phyloP scores from a whole-genome alignment of 23 tunicate genomes.

The Ascidia mentula region DNA sequence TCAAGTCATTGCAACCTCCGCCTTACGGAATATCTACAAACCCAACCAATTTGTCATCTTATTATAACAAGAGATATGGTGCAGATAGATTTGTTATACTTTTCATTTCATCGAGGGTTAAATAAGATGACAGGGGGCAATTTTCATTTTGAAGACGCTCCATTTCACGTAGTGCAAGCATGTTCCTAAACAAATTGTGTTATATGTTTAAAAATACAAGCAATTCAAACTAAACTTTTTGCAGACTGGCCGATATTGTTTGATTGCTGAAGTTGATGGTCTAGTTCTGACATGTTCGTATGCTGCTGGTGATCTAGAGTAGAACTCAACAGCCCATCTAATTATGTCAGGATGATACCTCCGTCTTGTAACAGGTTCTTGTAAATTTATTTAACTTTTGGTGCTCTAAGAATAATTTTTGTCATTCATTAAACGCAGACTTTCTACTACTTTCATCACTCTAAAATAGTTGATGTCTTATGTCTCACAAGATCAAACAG shows the following conservation, averaged over 20 bases:
- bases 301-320: slow-evolving; percentile 33
- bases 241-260: slow-evolving; percentile 1
- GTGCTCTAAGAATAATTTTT: too few species aligned
- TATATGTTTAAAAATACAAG: neutral
- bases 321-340: slow-evolving; percentile 34
- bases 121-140: neutral
- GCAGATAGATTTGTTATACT: slow-evolving; percentile 22
- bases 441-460: too few species aligned
- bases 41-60: too few species aligned
- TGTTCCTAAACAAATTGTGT: neutral
- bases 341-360: slow-evolving; percentile 36
- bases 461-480: too few species aligned
- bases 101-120: slow-evolving; percentile 44
- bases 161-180: slow-evolving; percentile 13
- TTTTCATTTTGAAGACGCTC: neutral
- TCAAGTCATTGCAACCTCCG: too few species aligned
- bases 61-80: too few species aligned
- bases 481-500: too few species aligned
- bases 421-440: too few species aligned
- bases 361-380: too few species aligned
- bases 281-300: slow-evolving; percentile 20
- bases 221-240: neutral
- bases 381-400: too few species aligned
- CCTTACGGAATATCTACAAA: too few species aligned
- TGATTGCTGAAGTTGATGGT: slow-evolving; percentile 6